Conservation (phyloP, 2,113 vertebrate genomes). For the Regulus satrapa region DNA sequence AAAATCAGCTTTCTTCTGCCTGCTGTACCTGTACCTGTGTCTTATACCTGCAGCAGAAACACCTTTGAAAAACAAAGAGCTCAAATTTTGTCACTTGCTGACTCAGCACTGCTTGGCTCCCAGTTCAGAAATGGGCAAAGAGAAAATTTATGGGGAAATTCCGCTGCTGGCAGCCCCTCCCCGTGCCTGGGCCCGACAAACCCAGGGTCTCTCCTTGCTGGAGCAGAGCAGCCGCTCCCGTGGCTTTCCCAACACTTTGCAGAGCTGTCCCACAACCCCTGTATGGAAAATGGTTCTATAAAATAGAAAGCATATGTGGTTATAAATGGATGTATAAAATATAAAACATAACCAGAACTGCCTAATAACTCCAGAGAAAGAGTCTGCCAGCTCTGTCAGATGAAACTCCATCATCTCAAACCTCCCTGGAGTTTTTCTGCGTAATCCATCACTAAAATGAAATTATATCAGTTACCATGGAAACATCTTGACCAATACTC, state of each 20-base stretch:
- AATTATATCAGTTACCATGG: slow-evolving; percentile 38
- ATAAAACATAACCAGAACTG: neutral
- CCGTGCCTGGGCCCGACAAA: fast-evolving
- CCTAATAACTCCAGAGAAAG: neutral
- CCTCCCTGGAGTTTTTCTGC: neutral
- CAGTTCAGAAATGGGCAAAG: neutral
- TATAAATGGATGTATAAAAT: neutral
- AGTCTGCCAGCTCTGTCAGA: neutral
- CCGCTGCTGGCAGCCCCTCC: fast-evolving
- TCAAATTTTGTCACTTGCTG: neutral
- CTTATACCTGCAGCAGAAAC: neutral
- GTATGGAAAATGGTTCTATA: fast-evolving
- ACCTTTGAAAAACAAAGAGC: neutral
- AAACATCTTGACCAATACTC: neutral
- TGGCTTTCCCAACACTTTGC: fast-evolving
- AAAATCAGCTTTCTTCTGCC: neutral
- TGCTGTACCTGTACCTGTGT: neutral
- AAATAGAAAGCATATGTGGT: neutral
- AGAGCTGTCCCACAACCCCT: fast-evolving
- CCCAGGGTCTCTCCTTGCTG: fast-evolving
- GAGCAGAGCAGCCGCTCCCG: neutral
- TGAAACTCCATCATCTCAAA: neutral
- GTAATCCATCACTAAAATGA: neutral
- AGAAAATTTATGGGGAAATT: fast-evolving
- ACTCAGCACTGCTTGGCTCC: neutral